Evolutionary conservation across 2,113 vertebrate genomes (phyloP), one percentile per base, ranked within the genome.

Genomic region (Prochilodus magdalenae): DNA sequence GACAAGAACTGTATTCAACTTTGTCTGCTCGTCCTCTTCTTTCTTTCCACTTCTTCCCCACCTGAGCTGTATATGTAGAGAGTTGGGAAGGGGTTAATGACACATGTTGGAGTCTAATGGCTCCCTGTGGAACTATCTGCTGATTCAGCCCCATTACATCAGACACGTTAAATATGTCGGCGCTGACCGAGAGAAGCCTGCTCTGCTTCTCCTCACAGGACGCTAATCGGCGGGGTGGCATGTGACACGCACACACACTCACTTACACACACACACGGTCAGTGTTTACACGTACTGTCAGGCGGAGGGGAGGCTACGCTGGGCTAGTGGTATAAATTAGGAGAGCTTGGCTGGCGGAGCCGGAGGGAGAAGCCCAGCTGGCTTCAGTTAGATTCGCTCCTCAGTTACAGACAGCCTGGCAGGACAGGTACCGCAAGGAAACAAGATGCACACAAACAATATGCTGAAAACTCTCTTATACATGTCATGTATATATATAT

Each of bases 111-210:
- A 89, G 90, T 81, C 91, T 94, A 95, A 94, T 94, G 90, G 93
- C 90, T 95, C 95, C 94, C 93, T 59, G 88, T 91, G 93, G 95
- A 95, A 88, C 93, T 90, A 93, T 96, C 93, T 94, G 94, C 96
- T 96, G 94, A 94, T 89, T 94, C 94, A 96, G 95, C 92, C 90
- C 92, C 94, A 93, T 95, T 94, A 95, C 93, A 95, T 95, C 93
- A 95, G 93, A 90, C 91, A 90, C 91, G 92, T 95, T 95, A 94
- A 94, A 95, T 95, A 95, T 91, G 94, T 94, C 93, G 95, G 87
- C 87, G 86, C 90, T 94, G 94, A 94, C 91, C 90, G 36, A 91
- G 90, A 92, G 57, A 91, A 94, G 87, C 82, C 90, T 92, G 87
- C 85, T 91, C 93, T 93, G 94, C 84, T 90, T 91, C 93, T 91